These are phyloP conservation scores for Sinosuthora webbiana DNA, from an alignment of 2,113 vertebrate genomes.

Conservation along the genomic window DNA sequence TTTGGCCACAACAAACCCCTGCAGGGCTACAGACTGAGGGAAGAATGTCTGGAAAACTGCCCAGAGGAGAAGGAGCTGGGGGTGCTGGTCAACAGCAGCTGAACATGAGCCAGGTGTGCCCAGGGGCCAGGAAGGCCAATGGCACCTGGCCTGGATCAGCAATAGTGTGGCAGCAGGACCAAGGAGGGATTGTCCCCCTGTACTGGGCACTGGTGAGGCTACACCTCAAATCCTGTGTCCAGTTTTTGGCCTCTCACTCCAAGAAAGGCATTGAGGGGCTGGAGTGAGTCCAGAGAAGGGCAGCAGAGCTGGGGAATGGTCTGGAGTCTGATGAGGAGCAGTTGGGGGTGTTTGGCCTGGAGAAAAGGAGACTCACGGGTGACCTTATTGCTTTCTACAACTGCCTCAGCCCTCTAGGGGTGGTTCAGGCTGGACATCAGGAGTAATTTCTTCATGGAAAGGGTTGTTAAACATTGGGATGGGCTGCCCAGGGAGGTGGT, in stretches of 20 bases:
- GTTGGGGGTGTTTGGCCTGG: background rate
- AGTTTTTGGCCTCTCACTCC: background rate
- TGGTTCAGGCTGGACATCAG: background rate
- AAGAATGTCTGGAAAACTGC: background rate
- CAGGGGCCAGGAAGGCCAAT: background rate
- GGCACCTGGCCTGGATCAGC: background rate
- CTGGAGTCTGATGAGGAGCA: background rate
- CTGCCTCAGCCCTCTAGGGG: background rate
- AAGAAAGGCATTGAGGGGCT: background rate
- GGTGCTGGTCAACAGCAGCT: background rate
- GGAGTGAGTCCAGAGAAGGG: background rate
- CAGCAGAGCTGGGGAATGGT: accelerated
- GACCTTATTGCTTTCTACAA: background rate
- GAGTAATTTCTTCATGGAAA: background rate
- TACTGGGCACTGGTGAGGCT: accelerated
- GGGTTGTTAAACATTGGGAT: background rate
- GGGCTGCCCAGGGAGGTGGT: too few relatives aligned
- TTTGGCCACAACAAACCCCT: background rate
- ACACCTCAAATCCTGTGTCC: background rate
- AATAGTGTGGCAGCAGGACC: background rate
- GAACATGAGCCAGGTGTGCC: background rate
- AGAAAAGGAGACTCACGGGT: accelerated
- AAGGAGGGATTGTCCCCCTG: background rate
- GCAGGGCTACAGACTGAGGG: background rate
- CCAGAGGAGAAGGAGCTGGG: background rate